phyloP scores from a whole-genome alignment of 2,888 invertebrate species.

The Parnassius mnemosyne region DNA sequence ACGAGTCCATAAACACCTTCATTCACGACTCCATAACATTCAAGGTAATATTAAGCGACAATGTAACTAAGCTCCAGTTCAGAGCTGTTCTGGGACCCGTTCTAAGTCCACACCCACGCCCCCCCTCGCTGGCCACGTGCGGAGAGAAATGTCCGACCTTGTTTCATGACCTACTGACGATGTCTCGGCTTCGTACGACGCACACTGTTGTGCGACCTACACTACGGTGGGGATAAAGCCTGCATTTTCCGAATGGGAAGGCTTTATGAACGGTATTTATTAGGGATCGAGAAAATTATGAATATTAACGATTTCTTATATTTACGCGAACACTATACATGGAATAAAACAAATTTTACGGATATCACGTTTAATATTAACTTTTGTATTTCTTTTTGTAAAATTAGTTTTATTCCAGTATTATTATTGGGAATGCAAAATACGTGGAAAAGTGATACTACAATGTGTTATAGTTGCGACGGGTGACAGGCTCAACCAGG shows the following conservation, averaged over 20 bases:
- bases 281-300: too few species aligned
- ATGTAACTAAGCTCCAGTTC: not conserved
- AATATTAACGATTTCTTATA: too few species aligned
- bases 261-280: slow-evolving; percentile 17
- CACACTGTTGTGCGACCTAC: slow-evolving; percentile 35
- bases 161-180: slow-evolving; percentile 77
- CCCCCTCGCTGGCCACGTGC: slow-evolving; percentile 27
- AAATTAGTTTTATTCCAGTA: too few species aligned
- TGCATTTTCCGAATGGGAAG: slow-evolving; percentile 6
- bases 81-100: not conserved
- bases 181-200: slow-evolving; percentile 68
- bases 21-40: not conserved
- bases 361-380: too few species aligned
- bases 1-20: not conserved
- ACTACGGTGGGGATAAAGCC: slow-evolving; percentile 7
- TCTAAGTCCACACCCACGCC: slow-evolving; percentile 35
- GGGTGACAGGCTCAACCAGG: too few species aligned
- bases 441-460: too few species aligned
- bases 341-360: too few species aligned
- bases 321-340: too few species aligned
- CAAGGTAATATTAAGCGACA: not conserved
- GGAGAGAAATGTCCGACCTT: slow-evolving; percentile 77
- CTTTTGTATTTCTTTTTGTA: too few species aligned
- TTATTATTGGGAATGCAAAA: too few species aligned
- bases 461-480: too few species aligned